A percentile compares a stretch with the other conserved stretches of the same genome.
These are phyloP conservation scores for Aleiodes leptofemur DNA, from an alignment of 2,888 invertebrate genomes.

Conservation along the genomic window DNA sequence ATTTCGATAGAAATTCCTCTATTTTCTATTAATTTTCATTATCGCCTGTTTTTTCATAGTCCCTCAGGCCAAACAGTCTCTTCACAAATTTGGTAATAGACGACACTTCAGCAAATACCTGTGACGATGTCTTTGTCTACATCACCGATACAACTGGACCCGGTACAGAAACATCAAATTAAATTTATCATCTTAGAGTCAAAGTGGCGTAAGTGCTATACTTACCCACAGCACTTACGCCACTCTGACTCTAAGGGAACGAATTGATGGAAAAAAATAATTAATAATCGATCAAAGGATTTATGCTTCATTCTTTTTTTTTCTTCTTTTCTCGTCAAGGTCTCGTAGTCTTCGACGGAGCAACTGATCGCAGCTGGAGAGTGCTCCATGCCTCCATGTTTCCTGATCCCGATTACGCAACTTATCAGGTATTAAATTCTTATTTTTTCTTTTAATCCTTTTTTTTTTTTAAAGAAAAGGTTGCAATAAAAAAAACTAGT, in stretches of 20 bases:
- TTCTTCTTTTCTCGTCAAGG: slow-evolving; percentile 66
- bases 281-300: background rate
- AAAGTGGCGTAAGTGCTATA: too few relatives aligned
- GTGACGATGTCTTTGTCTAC: slow-evolving; percentile 88
- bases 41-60: slow-evolving; percentile 63
- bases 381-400: slow-evolving; percentile 89
- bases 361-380: slow-evolving; percentile 87
- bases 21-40: slow-evolving; percentile 18
- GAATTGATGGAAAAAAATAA: too few relatives aligned
- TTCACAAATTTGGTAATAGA: slow-evolving; percentile 89
- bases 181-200: background rate
- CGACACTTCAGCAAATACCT: slow-evolving; percentile 81
- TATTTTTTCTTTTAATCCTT: background rate
- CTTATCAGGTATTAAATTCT: slow-evolving; percentile 77
- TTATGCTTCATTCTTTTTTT: slow-evolving; percentile 25
- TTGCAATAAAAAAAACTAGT: slow-evolving; percentile 5
- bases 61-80: slow-evolving; percentile 84
- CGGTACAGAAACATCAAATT: slow-evolving; percentile 75
- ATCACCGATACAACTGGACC: slow-evolving; percentile 89
- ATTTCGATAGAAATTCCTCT: background rate
- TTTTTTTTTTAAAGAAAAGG: background rate
- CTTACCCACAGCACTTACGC: too few relatives aligned
- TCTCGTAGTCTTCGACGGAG: slow-evolving; percentile 81
- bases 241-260: too few relatives aligned
- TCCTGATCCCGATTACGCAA: slow-evolving; percentile 88